phyloP scores from a whole-genome alignment of 2,113 vertebrate species.

The Tetrax tetrax region DNA sequence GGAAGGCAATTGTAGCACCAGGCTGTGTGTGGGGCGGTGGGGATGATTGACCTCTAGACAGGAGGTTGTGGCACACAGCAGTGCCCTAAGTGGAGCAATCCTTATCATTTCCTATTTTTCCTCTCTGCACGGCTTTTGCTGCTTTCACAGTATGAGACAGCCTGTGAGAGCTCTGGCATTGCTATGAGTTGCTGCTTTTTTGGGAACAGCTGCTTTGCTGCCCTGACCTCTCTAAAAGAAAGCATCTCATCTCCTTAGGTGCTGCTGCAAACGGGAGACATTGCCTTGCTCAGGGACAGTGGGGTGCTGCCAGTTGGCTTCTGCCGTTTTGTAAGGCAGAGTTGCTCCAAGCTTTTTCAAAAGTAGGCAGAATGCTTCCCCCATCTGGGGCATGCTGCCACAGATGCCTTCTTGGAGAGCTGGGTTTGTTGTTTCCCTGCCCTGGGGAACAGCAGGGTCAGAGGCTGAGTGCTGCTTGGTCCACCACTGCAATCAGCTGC shows the following conservation, averaged over 20 bases:
- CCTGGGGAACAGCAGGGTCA: background rate
- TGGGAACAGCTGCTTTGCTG: background rate
- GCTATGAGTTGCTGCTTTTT: background rate
- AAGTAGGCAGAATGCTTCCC: background rate
- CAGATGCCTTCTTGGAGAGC: background rate
- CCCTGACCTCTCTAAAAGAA: background rate
- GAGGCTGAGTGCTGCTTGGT: background rate
- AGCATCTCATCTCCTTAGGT: background rate
- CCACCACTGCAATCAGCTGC: background rate
- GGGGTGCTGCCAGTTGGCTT: background rate
- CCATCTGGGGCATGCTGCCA: background rate
- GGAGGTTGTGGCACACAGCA: accelerated
- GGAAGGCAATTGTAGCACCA: no score
- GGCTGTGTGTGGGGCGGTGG: background rate
- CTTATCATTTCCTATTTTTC: no score
- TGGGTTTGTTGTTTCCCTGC: no score
- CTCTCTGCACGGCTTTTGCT: background rate
- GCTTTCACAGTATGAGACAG: background rate
- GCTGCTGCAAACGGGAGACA: background rate
- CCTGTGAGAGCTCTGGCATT: background rate
- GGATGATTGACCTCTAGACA: background rate
- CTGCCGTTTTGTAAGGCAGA: background rate
- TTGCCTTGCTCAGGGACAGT: background rate
- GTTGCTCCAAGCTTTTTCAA: background rate
- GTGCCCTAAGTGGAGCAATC: background rate